Base-by-base conservation (phyloP, 2,888 invertebrate genomes). In the Aricia artaxerxes region DNA sequence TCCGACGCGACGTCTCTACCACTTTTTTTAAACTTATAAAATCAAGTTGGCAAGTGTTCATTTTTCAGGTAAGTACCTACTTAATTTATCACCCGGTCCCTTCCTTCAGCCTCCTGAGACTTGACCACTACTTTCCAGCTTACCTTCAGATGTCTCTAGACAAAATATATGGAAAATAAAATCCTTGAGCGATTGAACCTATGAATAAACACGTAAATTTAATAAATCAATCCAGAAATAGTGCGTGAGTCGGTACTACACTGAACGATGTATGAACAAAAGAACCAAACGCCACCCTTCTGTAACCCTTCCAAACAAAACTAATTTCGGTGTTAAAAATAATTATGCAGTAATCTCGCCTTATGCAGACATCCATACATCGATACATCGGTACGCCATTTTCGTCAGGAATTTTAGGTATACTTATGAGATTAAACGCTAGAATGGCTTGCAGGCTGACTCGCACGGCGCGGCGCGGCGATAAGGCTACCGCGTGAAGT, bases 401-500 rank as follows among this genome's bases (percentile, higher is more conserved):
- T 49, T 44, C 4, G 16, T 49, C 13, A 31, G 57, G n/a, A 35
- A 75, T 75, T 76, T 57, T 35, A 31, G 35, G 31, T 76, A 53
- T 76, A 76, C 13, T 9, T 16, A 7, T 1, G 5, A 16, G 6
- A 6, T 35, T 31, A 76, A 57, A 38, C 7, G 57, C 53, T 57
- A 53, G 2, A 76, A 16, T 76, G 13, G 31, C 53, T 24, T 35
- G 53, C 24, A 38, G 76, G 53, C 76, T 38, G 72, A 78, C 40
- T 1, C 5, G 11, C 53, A 11, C 64, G 16, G 60, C 64, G 57
- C 61, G 64, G 24, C 13, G 13, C 9, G 60, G 60, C 78, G 81
- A 80, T 81, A 79, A 82, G 78, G 80, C 78, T 78, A 64, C 78
- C 84, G 77, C 81, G 82, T 86, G 92, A 92, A 92, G 93, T 90